A percentile compares a stretch with the other conserved stretches of the same genome.
phyloP scores from a whole-genome alignment of 2,113 vertebrate species.

The Ceyx melanurus region DNA sequence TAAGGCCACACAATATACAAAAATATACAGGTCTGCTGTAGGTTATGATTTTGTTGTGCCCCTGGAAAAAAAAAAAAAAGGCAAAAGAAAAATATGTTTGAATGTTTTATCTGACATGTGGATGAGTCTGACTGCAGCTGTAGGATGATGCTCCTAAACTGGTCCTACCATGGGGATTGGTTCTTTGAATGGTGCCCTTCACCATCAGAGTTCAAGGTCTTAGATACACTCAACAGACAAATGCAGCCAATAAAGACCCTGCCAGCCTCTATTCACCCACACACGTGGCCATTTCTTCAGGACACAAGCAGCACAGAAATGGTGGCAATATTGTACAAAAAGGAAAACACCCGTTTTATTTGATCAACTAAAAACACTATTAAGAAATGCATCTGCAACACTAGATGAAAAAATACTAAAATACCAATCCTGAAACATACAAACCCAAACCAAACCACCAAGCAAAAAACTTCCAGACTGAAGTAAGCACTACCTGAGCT shows the following conservation, averaged over 20 bases:
- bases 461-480: not conserved
- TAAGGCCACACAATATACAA: slow-evolving; percentile 92
- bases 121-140: not conserved
- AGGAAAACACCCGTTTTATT: not conserved
- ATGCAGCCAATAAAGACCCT: not conserved
- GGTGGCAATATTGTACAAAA: not conserved
- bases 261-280: not conserved
- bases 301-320: not conserved
- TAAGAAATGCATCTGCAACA: not conserved
- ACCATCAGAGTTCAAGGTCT: not conserved
- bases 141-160: not conserved
- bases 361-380: not conserved
- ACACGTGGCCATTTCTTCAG: not conserved
- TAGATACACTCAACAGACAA: not conserved
- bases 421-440: not conserved
- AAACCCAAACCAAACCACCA: not conserved
- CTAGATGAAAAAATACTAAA: not conserved
- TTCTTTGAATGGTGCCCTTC: not conserved
- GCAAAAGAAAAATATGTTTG: not conserved
- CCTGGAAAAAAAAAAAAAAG: slow-evolving; percentile 72
- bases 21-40: slow-evolving; percentile 97
- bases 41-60: slow-evolving; percentile 94
- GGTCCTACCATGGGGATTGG: not conserved
- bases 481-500: not conserved
- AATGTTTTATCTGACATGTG: not conserved